Conservation (phyloP, 2,797 vertebrate genomes). For the Darevskia mixta region DNA sequence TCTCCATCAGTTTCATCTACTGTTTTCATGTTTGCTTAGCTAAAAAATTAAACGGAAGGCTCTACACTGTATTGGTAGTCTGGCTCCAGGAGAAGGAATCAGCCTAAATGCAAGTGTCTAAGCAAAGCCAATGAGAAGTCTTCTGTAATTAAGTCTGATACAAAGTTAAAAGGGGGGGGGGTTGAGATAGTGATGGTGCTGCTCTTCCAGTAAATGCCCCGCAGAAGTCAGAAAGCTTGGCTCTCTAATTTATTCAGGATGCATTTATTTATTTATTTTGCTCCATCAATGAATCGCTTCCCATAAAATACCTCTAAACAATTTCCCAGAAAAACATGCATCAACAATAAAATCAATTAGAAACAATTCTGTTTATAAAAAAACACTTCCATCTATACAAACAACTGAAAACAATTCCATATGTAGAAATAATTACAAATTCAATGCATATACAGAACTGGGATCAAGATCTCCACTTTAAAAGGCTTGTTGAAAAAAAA, state of each 20-base stretch:
- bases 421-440: no score
- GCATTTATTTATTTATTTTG: neutral
- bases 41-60: conserved; percentile 69
- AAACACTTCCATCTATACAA: no score
- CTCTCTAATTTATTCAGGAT: neutral
- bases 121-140: conserved; percentile 38
- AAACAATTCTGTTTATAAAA: no score
- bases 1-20: conserved; percentile 64
- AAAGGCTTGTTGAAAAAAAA: no score
- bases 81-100: conserved; percentile 54
- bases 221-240: conserved; percentile 31
- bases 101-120: conserved; percentile 40
- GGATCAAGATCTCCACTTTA: no score
- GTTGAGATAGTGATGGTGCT: neutral
- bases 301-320: no score
- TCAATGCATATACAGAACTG: no score
- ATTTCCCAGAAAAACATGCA: no score
- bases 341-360: no score
- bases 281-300: no score
- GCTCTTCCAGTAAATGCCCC: conserved; percentile 17
- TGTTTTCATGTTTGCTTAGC: conserved; percentile 70
- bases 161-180: neutral
- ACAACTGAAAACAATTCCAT: no score
- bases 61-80: conserved; percentile 44
- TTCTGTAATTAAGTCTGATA: conserved; percentile 54